Evolutionary conservation across 1,140 invertebrate species (phyloP).

Genomic region (Zophobas morio): DNA sequence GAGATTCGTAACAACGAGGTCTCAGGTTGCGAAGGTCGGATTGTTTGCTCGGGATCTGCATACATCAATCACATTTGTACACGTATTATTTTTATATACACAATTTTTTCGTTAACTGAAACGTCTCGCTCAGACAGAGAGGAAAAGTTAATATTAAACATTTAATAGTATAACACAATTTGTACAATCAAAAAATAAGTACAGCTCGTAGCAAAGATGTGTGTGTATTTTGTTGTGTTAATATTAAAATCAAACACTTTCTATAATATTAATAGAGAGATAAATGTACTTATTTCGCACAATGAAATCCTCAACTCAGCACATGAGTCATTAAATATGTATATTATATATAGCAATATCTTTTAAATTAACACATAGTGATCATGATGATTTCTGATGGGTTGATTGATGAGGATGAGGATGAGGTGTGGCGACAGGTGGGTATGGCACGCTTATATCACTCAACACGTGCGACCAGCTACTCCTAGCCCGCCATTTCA

Average conservation of each 20-base stretch:
- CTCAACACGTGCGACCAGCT: constrained; percentile 64
- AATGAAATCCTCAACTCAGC: constrained; percentile 55
- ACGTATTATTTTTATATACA: constrained; percentile 59
- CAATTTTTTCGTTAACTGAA: constrained; percentile 42
- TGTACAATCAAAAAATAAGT: constrained; percentile 68
- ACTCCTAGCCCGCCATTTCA: constrained; percentile 60
- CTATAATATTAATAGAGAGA: constrained; percentile 62
- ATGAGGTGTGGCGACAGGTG: constrained; percentile 58
- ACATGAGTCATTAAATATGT: constrained; percentile 52
- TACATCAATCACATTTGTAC: constrained; percentile 60
- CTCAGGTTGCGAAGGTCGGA: constrained; percentile 53
- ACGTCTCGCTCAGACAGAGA: constrained; percentile 60
- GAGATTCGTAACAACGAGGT: constrained; percentile 60
- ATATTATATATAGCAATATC: constrained; percentile 61
- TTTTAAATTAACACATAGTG: constrained; percentile 63
- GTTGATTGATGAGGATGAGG: not conserved
- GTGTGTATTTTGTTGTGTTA: constrained; percentile 60
- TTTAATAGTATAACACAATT: constrained; percentile 66
- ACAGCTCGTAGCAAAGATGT: constrained; percentile 67
- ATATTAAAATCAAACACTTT: constrained; percentile 55
- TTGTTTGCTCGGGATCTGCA: constrained; percentile 55
- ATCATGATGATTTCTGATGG: constrained; percentile 11
- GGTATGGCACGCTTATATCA: constrained; percentile 66
- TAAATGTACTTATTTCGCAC: constrained; percentile 59
- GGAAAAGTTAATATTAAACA: constrained; percentile 60